Base-by-base conservation (phyloP, 2,797 vertebrate species). In the Catamblyrhynchus diadema region DNA sequence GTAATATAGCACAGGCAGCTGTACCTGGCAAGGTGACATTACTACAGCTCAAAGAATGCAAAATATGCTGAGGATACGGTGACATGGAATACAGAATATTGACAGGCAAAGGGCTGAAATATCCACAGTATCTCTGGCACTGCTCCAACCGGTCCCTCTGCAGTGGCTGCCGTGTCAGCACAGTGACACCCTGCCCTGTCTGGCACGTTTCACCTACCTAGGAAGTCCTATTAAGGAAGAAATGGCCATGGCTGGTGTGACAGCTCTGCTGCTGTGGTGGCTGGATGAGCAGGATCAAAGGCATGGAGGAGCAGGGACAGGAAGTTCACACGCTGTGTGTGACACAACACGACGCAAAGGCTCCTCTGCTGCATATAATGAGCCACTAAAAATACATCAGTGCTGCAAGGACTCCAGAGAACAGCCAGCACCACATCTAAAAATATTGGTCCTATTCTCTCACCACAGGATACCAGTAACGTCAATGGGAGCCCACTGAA, bases 381-480 rank as follows among this genome's bases (percentile, higher is more conserved):
- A 74, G 18, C 64, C 39, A 16, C 96, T 93, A 96, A 95, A 96
- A 96, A 95, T 95, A 95, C 7, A 64, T 61, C 4, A 1, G 28
- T 2, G 4, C 44, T 75, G 64, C 66, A 33, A 69, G 79, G 69
- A 12, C 69, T 80, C 61, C 89, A 93, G 74, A 94, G 90, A 93
- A 62, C 21, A 89, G 61, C 64, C 81, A 73, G 50, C 14, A 78
- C 73, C 79, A 72, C 65, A 53, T 74, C 96, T 97, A 97, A 94
- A 97, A 97, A 96, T 97, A 96, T 48, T 73, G 88, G 61, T 25
- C 53, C 79, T 81, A 56, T 95, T 96, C 72, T 94, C 61, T 83
- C 1, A 0, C 72, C 65, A 92, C 91, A 96, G 94, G 96, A 97
- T 96, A 94, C 81, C 91, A 91, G 44, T 23, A 92, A 86, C 69